Conservation (phyloP, 2,888 invertebrate species). For the Drosophila rellima region DNA sequence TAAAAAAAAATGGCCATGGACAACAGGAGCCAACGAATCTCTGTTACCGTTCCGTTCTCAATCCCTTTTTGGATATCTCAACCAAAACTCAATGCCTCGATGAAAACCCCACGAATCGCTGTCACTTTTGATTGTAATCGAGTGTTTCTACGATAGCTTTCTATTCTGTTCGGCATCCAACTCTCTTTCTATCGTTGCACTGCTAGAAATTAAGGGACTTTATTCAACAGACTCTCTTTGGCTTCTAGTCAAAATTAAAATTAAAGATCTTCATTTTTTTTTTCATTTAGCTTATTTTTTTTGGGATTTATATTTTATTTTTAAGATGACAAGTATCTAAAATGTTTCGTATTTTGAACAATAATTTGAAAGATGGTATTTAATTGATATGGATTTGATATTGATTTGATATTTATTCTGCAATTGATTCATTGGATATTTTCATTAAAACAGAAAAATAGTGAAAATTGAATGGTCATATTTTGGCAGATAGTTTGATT, state of each 20-base stretch:
- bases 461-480: no score
- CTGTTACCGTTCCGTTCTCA: no score
- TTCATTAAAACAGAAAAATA: no score
- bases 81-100: conserved; percentile 19
- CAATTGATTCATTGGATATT: background rate
- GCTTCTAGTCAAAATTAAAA: background rate
- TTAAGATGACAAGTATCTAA: background rate
- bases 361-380: background rate
- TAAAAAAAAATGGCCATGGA: conserved; percentile 9
- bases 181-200: conserved; percentile 10
- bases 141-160: conserved; percentile 63
- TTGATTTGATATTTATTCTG: background rate
- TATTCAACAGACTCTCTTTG: no score
- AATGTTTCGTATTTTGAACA: no score
- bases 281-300: background rate
- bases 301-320: background rate
- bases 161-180: conserved; percentile 39
- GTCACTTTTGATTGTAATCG: conserved; percentile 80
- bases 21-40: conserved; percentile 16
- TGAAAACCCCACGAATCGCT: conserved; percentile 58
- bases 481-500: no score
- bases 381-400: background rate
- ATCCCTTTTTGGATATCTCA: conserved; percentile 7
- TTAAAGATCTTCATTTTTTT: background rate
- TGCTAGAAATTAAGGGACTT: background rate